Conservation (phyloP, 2,113 vertebrate species). For the Oenanthe melanoleuca region DNA sequence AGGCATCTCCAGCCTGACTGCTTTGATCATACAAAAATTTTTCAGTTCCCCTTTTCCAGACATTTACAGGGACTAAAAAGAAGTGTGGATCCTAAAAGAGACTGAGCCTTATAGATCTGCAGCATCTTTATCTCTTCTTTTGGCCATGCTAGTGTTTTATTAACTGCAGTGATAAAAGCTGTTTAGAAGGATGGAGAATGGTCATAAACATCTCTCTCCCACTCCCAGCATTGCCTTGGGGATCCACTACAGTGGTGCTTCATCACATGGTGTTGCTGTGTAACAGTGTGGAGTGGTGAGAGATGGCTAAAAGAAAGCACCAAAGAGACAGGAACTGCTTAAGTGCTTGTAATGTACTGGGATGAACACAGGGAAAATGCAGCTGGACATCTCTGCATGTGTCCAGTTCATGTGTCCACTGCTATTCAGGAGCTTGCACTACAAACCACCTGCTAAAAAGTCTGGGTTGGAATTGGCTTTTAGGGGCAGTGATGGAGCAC, state of each 20-base stretch:
- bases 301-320: not conserved
- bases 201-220: not conserved
- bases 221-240: not conserved
- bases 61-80: not conserved
- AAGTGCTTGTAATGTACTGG: not conserved
- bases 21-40: not conserved
- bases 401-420: not conserved
- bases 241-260: not conserved
- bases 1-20: not conserved
- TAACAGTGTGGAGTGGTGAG: not conserved
- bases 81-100: not conserved
- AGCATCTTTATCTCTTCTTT: not conserved
- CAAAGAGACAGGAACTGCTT: not conserved
- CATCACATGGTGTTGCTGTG: rapidly evolving
- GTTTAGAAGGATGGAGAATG: not conserved
- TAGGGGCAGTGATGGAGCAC: not conserved
- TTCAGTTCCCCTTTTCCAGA: not conserved
- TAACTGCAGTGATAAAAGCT: not conserved
- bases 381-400: not conserved
- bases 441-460: not conserved
- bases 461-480: not conserved
- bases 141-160: not conserved
- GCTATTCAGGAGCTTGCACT: not conserved
- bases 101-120: not conserved
- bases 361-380: not conserved